A percentile compares a stretch with the other conserved stretches of the same genome.
Conservation (phyloP, 2,888 invertebrate genomes). For the Amphimallon solstitiale region DNA sequence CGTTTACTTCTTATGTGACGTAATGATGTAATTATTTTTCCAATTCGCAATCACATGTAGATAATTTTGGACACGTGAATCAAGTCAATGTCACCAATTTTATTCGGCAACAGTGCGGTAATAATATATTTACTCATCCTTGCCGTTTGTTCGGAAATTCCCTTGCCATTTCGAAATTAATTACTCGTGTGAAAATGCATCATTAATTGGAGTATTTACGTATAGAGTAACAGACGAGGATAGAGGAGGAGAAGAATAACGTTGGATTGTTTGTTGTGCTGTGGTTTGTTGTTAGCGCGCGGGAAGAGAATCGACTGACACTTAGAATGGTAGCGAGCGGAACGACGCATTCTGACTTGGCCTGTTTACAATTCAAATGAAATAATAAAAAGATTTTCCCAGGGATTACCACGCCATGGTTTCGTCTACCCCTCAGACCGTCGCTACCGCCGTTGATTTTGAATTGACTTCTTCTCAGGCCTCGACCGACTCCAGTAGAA, state of each 20-base stretch:
- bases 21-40: too few species aligned
- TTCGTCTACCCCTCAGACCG: conserved; percentile 6
- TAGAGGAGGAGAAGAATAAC: too few species aligned
- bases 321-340: conserved; percentile 15
- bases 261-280: neutral
- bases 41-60: too few species aligned
- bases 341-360: neutral
- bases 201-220: conserved; percentile 29
- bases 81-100: too few species aligned
- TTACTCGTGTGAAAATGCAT: conserved; percentile 32
- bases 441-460: conserved; percentile 13
- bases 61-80: too few species aligned
- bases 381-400: conserved; percentile 33
- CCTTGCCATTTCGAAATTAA: conserved; percentile 16
- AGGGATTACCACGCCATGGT: conserved; percentile 21
- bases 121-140: neutral
- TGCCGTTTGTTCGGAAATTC: conserved; percentile 6
- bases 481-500: conserved; percentile 12
- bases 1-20: too few species aligned
- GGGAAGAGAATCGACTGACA: conserved; percentile 5
- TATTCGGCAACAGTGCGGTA: too few species aligned
- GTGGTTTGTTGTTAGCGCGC: conserved; percentile 23
- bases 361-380: conserved; percentile 33
- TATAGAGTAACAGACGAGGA: neutral
- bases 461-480: conserved; percentile 32